Conservation (phyloP, 2,113 vertebrate species). For the Notarius quadriscutis region DNA sequence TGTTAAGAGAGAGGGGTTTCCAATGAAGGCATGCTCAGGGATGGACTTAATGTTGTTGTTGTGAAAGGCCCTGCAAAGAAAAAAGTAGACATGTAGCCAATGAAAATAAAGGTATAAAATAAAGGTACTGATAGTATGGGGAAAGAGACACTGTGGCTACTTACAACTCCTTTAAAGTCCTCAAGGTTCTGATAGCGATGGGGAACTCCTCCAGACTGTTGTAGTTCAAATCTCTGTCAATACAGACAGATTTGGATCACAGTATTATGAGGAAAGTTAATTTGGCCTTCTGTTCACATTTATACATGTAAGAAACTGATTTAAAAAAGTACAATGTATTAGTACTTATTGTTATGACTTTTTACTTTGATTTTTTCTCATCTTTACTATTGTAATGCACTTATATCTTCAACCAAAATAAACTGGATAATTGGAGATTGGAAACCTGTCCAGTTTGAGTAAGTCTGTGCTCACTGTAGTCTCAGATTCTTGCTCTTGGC, state of each 20-base stretch:
- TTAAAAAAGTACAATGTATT: neutral
- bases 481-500: no score
- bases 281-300: neutral
- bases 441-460: neutral
- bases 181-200: conserved; percentile 79
- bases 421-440: neutral
- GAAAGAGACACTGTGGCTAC: conserved; percentile 63
- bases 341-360: neutral
- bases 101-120: neutral
- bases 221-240: conserved; percentile 69
- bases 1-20: conserved; percentile 87
- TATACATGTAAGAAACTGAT: neutral
- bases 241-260: neutral
- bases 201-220: conserved; percentile 74
- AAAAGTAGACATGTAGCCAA: conserved; percentile 29
- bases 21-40: conserved; percentile 86
- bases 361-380: neutral
- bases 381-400: neutral
- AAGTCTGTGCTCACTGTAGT: neutral
- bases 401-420: neutral
- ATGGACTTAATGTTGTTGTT: conserved; percentile 91
- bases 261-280: neutral
- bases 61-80: conserved; percentile 82
- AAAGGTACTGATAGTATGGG: neutral
- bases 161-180: conserved; percentile 91